Evolutionary conservation across 2,113 vertebrate species (phyloP).

Genomic region (Willisornis vidua): DNA sequence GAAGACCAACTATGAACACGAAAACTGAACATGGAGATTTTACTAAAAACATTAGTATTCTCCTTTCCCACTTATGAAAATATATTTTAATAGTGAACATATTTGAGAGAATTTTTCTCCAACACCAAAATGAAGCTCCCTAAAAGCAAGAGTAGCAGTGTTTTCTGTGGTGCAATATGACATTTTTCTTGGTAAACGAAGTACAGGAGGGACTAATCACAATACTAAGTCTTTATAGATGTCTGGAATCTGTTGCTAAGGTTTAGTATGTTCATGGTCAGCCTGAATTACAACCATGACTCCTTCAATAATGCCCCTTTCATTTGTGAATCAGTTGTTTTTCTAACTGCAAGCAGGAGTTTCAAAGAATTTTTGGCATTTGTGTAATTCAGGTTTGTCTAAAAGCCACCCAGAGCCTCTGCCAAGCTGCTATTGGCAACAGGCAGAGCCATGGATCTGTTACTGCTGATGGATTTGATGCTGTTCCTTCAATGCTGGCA

Average conservation of each 20-base stretch:
- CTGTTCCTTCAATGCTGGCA: not conserved
- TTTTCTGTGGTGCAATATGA: not conserved
- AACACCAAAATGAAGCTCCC: not conserved
- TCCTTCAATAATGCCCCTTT: slow-evolving; percentile 43
- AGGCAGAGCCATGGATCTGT: not conserved
- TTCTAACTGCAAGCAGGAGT: not conserved
- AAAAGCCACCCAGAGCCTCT: not conserved
- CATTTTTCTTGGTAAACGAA: not conserved
- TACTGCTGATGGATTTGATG: not conserved
- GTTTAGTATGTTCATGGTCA: not conserved
- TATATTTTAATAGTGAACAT: not conserved
- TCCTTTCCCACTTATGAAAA: not conserved
- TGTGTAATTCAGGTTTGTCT: slow-evolving; percentile 29
- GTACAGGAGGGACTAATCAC: not conserved
- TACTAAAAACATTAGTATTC: not conserved
- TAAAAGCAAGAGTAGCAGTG: not conserved
- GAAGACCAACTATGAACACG: not conserved
- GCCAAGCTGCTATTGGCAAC: slow-evolving; percentile 21
- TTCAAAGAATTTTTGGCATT: slow-evolving; percentile 65
- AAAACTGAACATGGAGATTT: not conserved
- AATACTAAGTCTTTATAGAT: not conserved
- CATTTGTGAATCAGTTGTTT: slow-evolving; percentile 33
- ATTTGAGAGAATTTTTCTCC: not conserved
- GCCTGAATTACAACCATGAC: not conserved
- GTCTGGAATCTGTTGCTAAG: not conserved